These are phyloP conservation scores for Scyliorhinus canicula DNA, from an alignment of 2,797 vertebrate species.

Conservation along the genomic window DNA sequence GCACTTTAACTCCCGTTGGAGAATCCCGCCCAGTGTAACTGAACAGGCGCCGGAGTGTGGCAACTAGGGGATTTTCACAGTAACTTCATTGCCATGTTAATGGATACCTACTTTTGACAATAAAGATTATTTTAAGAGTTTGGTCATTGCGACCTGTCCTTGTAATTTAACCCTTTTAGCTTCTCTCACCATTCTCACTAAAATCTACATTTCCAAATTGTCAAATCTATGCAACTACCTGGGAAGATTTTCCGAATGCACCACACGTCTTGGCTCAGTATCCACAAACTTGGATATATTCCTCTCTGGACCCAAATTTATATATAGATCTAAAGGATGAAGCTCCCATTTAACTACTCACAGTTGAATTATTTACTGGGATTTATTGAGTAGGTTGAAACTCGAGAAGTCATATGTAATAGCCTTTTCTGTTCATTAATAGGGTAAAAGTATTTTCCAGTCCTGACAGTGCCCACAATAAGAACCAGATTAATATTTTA, in stretches of 20 bases:
- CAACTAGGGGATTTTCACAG: too few species aligned
- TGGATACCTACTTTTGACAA: too few species aligned
- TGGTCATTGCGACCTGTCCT: not conserved
- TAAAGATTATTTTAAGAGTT: too few species aligned
- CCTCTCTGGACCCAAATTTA: not conserved
- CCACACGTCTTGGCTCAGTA: not conserved
- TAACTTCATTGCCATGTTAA: too few species aligned
- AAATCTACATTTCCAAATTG: not conserved
- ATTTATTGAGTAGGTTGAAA: not conserved
- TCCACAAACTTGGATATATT: not conserved
- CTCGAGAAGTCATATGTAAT: not conserved
- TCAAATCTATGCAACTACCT: not conserved
- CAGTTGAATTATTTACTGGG: not conserved
- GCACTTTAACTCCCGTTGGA: too few species aligned
- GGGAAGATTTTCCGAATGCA: not conserved
- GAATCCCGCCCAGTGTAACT: too few species aligned
- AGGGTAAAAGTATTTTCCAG: not conserved
- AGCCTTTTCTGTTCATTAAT: too few species aligned
- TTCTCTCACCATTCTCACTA: not conserved
- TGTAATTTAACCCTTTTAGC: not conserved
- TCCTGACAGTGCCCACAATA: not conserved
- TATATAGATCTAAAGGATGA: not conserved
- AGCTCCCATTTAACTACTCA: not conserved
- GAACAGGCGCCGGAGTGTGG: too few species aligned
- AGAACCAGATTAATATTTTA: constrained; percentile 14